A percentile compares a stretch with the other conserved stretches of the same genome.
Conservation (phyloP, 2,888 invertebrate genomes). For the Dynastes grantii region DNA sequence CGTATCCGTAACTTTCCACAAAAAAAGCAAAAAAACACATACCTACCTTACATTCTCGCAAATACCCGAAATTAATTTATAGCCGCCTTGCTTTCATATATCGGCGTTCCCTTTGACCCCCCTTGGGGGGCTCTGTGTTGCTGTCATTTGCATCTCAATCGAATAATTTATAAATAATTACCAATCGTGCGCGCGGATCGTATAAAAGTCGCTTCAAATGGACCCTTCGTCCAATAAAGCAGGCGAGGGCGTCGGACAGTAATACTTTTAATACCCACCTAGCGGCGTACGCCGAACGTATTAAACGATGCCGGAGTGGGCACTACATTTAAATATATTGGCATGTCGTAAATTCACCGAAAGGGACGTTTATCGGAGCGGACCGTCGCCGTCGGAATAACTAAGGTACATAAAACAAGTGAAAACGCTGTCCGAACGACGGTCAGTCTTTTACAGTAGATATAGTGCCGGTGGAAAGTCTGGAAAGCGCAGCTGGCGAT, state of each 20-base stretch:
- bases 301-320: conserved; percentile 38
- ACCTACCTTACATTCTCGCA: too few relatives aligned
- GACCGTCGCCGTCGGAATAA: conserved; percentile 17
- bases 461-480: conserved; percentile 3
- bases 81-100: background rate
- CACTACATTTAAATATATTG: conserved; percentile 47
- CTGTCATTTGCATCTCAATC: conserved; percentile 17
- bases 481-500: too few relatives aligned
- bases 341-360: conserved; percentile 39
- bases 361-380: conserved; percentile 34
- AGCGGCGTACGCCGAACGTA: conserved; percentile 20
- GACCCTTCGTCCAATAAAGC: conserved; percentile 31
- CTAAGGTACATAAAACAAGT: conserved; percentile 38
- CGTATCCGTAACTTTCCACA: too few relatives aligned
- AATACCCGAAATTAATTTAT: background rate
- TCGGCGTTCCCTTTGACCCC: background rate
- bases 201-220: conserved; percentile 27
- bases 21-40: too few relatives aligned
- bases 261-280: conserved; percentile 39
- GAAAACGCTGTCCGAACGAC: conserved; percentile 3
- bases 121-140: background rate
- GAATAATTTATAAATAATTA: conserved; percentile 33
- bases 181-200: background rate
- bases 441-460: background rate
- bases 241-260: background rate